Evolutionary conservation across 2,888 invertebrate genomes (phyloP).

Genomic region (Autographa gamma): DNA sequence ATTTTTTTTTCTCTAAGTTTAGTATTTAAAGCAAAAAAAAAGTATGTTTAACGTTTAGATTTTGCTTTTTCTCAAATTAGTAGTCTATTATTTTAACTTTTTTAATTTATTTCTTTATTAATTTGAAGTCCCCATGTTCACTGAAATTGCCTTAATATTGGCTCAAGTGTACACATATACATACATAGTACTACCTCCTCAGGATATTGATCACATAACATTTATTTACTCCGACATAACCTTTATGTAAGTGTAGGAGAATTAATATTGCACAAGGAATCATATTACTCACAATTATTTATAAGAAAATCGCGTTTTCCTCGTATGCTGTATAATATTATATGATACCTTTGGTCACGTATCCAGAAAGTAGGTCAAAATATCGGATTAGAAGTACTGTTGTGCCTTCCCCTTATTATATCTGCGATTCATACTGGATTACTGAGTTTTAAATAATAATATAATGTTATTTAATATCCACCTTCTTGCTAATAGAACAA

Average conservation of each 20-base stretch:
- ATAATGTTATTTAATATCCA: not conserved
- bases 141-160: too few relatives aligned
- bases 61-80: too few relatives aligned
- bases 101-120: too few relatives aligned
- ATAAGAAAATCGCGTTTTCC: conserved; percentile 33
- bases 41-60: too few relatives aligned
- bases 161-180: not conserved
- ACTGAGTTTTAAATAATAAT: not conserved
- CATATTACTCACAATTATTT: conserved; percentile 25
- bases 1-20: too few relatives aligned
- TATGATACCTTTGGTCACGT: conserved; percentile 38
- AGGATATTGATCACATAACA: not conserved
- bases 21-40: too few relatives aligned
- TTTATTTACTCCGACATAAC: not conserved
- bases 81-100: too few relatives aligned
- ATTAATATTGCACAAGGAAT: conserved; percentile 27
- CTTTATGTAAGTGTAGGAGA: conserved; percentile 7
- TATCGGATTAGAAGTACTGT: conserved; percentile 27
- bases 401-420: conserved; percentile 18
- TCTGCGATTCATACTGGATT: not conserved
- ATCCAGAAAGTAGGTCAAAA: conserved; percentile 40
- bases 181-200: not conserved
- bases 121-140: too few relatives aligned
- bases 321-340: conserved; percentile 29
- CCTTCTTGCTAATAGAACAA: not conserved